Base-by-base conservation (phyloP, 2,797 vertebrate genomes). In the Petrocephalus sullivani region DNA sequence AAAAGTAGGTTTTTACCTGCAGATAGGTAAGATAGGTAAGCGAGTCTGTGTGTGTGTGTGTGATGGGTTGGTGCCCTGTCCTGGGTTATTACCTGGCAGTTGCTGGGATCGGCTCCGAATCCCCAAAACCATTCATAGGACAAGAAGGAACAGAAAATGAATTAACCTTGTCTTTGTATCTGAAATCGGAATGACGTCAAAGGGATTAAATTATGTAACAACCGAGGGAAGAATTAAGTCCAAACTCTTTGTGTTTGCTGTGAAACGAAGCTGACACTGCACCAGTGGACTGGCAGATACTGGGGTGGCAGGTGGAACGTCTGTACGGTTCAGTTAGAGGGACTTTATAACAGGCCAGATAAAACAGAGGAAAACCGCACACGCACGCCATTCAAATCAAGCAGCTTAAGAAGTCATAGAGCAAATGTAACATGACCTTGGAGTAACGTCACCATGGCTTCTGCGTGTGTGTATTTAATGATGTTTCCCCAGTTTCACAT, bases 351-450 rank as follows among this genome's bases (percentile, higher is more conserved):
- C 86, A 83, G 87, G 90, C 94, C 95, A 95, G 95, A 91, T 90
- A 93, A 92, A 95, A 95, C 94, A 95, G 91, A 94, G 90, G 14
- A 90, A 94, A 94, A 95, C 93, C 92, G 94, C 93, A 95, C 95
- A 94, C 28, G 28, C 94, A 94, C 92, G 93, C 93, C 93, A 93
- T 93, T 93, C 87, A 89, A 91, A 93, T 93, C 89, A 91, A 93
- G 90, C 91, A 89, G 92, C 91, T 92, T 90, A 46, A n/a, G 67
- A 41, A 93, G 91, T 90, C 89, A 89, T 91, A 90, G 92, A 92
- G 92, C 91, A 91, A 93, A 88, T 88, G 92, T 64, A 78, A 60
- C 23, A 14, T 28, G 54, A 28, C 49, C 71, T 84, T 51, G 10
- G 57, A 33, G 64, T 5, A 71, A 71, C 28, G 64, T 28, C 64